These are phyloP conservation scores for Samia ricini DNA, from an alignment of 1,140 invertebrate genomes.

Conservation along the genomic window DNA sequence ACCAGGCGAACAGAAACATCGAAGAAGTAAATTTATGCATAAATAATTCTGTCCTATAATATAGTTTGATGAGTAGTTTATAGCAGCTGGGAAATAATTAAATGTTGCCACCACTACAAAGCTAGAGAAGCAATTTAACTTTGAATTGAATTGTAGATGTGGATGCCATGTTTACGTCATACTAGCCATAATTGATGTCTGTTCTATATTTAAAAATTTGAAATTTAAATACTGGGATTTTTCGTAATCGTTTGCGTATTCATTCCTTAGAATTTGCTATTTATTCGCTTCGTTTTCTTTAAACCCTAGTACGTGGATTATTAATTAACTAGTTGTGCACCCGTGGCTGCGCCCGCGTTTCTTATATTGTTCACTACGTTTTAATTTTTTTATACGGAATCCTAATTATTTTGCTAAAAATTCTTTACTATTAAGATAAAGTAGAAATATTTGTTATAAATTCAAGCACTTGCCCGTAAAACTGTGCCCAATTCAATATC, in stretches of 20 bases:
- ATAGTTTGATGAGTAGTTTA: conserved; percentile 40
- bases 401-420: too few relatives aligned
- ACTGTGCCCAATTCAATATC: too few relatives aligned
- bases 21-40: conserved; percentile 28
- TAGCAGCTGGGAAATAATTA: conserved; percentile 45
- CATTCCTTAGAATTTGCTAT: neutral
- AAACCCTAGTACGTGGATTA: too few relatives aligned
- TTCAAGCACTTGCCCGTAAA: too few relatives aligned
- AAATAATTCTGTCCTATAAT: conserved; percentile 37
- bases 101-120: conserved; percentile 39
- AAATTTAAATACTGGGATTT: neutral
- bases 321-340: too few relatives aligned
- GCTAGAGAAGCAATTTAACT: conserved; percentile 47
- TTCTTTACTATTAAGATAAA: too few relatives aligned
- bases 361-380: too few relatives aligned
- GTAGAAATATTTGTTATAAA: too few relatives aligned
- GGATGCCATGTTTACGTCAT: conserved; percentile 26
- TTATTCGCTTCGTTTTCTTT: neutral
- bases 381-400: too few relatives aligned
- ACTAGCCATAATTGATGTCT: neutral
- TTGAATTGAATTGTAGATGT: conserved; percentile 44
- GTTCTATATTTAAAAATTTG: neutral
- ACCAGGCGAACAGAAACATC: neutral
- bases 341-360: too few relatives aligned
- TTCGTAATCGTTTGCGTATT: too few relatives aligned